Conservation (phyloP, 2,113 vertebrate genomes). For the Brachionichthys hirsutus region DNA sequence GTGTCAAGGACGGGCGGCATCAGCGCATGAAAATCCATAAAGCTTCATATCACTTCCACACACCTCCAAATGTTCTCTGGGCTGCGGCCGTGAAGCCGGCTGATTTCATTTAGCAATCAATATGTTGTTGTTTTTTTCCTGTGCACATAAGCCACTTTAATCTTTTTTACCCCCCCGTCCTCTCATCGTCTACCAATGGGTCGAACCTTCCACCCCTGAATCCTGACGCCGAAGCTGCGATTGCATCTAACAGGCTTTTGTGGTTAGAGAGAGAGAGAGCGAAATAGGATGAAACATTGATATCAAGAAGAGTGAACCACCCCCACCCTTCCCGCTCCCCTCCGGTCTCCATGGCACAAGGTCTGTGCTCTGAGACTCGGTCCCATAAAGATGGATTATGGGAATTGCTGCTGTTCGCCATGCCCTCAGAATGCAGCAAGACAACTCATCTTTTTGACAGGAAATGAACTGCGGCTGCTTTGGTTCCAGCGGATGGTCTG, state of each 20-base stretch:
- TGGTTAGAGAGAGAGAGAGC: constrained; percentile 33
- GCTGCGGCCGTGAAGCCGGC: constrained; percentile 38
- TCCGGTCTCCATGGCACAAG: constrained; percentile 32
- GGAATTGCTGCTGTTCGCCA: constrained; percentile 48
- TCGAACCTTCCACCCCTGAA: constrained; percentile 49
- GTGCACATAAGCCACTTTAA: constrained; percentile 65
- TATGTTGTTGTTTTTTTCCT: constrained; percentile 63
- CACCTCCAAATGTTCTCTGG: constrained; percentile 37
- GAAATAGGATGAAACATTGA: constrained; percentile 52
- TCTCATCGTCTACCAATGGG: constrained; percentile 62
- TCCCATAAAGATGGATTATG: constrained; percentile 66
- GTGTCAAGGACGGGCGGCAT: constrained; percentile 64
- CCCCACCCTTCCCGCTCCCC: not conserved
- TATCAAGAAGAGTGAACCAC: constrained; percentile 38
- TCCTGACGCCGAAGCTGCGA: constrained; percentile 51
- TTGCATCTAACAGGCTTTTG: constrained; percentile 66
- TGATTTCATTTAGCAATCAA: constrained; percentile 75
- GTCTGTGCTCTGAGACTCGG: constrained; percentile 42
- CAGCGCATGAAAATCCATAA: constrained; percentile 61
- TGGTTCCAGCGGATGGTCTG: constrained; percentile 13
- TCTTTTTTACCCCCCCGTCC: constrained; percentile 61
- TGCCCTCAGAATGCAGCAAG: constrained; percentile 42
- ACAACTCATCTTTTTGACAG: constrained; percentile 47
- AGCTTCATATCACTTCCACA: constrained; percentile 41
- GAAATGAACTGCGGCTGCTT: constrained; percentile 47